phyloP scores from a whole-genome alignment of 1,140 invertebrate species.

The Drosophila orosa region DNA sequence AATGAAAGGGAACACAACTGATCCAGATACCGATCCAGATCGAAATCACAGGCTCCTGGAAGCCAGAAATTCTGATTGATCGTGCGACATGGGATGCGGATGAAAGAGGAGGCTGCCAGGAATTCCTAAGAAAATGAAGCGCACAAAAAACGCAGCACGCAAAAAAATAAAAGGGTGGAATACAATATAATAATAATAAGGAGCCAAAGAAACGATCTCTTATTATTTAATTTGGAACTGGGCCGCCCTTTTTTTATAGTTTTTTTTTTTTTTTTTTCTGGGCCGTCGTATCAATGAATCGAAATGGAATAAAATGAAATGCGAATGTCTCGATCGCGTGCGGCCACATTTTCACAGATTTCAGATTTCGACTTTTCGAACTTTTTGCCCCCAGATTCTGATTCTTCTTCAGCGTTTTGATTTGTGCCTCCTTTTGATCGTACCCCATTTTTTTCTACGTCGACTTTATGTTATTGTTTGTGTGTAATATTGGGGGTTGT shows the following conservation, averaged over 20 bases:
- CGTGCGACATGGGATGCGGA: slow-evolving; percentile 63
- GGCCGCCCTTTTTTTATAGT: slow-evolving; percentile 24
- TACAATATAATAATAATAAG: slow-evolving; percentile 82
- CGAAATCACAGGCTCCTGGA: slow-evolving; percentile 41
- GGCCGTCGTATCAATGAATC: slow-evolving; percentile 72
- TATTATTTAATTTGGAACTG: slow-evolving; percentile 82
- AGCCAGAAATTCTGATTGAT: slow-evolving; percentile 66
- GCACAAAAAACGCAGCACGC: slow-evolving; percentile 70
- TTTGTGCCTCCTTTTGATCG: slow-evolving; percentile 67
- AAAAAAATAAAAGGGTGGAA: slow-evolving; percentile 72
- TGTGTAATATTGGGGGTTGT: slow-evolving; percentile 56
- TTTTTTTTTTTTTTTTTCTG: slow-evolving; percentile 33
- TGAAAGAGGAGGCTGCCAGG: slow-evolving; percentile 29
- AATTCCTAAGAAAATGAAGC: slow-evolving; percentile 73
- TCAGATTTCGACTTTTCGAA: slow-evolving; percentile 31
- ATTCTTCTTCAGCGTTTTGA: slow-evolving; percentile 57
- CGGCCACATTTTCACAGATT: slow-evolving; percentile 76
- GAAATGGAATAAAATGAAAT: slow-evolving; percentile 71
- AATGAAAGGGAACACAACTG: slow-evolving; percentile 51
- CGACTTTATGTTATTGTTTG: slow-evolving; percentile 23
- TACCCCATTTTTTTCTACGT: slow-evolving; percentile 19
- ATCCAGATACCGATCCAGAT: slow-evolving; percentile 20
- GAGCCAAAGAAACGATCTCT: slow-evolving; percentile 41
- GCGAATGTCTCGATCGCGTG: slow-evolving; percentile 79
- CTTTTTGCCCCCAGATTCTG: slow-evolving; percentile 36